Base-by-base conservation (phyloP, 2,888 invertebrate species). In the Hyles lineata region DNA sequence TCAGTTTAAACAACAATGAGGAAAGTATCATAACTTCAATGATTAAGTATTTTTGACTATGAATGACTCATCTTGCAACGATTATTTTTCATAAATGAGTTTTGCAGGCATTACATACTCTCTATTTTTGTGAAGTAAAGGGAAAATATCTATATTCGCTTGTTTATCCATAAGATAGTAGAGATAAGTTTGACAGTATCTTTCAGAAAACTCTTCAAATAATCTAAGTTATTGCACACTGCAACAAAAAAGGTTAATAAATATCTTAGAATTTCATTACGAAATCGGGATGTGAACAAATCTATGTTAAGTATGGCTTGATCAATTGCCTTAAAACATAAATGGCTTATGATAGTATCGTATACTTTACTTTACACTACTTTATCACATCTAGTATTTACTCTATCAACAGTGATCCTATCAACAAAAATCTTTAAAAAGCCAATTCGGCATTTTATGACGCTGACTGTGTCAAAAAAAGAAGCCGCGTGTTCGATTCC, bases 101-200 rank as follows among this genome's bases (percentile, higher is more conserved):
- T 67, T 58, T 25, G 50, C 17, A 17, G 23, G 67, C n/a, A 19
- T 32, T 43, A 35, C 23, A 61, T 71, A 19, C 25, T n/a, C 52
- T 29, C 35, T 23, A 71, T 29, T 43, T 32, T 69, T 50, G 63
- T 67, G 50, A 70, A 25, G 63, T 67, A 70, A 32, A 35, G 70
- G 50, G 58, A n/a, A 69, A 67, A 67, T 67, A 69, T 67, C 59
- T 52, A 50, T 59, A 67, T 58, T 67, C 61, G 55, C 70, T 32
- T 62, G 70, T 73, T 70, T 72, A 61, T 60, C 58, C 19, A 61
- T 52, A 70, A 43, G 72, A 74, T 74, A 74, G 63, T 63, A n/a
- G 25, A 70, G 74, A 78, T 78, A 77, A 73, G 69, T 15, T 21
- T 78, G 76, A 78, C 76, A 76, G 73, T 76, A 76, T 74, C 74